Evolutionary conservation across 2,113 vertebrate species (phyloP), one percentile per base, ranked within the genome.

Genomic region (Xenopus laevis): DNA sequence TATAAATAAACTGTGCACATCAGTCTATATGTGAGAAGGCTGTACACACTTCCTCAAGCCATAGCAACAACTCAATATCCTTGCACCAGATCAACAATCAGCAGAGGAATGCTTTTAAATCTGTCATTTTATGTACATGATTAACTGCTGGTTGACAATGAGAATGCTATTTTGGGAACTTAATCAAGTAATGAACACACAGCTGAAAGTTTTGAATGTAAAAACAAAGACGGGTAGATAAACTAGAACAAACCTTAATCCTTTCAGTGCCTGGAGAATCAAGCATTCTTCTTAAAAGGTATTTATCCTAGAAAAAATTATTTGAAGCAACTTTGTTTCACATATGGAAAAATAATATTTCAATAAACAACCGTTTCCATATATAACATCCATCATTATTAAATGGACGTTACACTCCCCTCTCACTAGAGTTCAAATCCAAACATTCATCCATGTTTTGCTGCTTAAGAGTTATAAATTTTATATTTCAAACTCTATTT

Each of bases 11-110:
- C 33, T 40, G 33, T 40, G 33, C 33, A 40, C 15, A 8, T 55
- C 15, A 55, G 53, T 55, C 47, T n/a, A 13, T n/a, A 13, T 23
- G 44, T 23, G 59, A 21, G 13, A 45, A 57, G 67, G 66, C 59
- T 30, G 74, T 18, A 45, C 50, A 47, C 52, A 62, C 67, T 76
- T 76, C 67, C 74, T 76, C 66, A 23, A 76, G 66, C 47, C 46
- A 46, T 70, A 69, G 66, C 74, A 76, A 76, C 74, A 44, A 45
- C 46, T 13, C 12, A 55, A 64, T 69, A 76, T 64, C 47, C 12
- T 76, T 18, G 50, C 59, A 76, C 66, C 46, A 40, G 57, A 30
- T 68, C 65, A 68, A 76, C 66, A 76, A 46, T 52, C 59, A 69
- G 65, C 27, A 20, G 18, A 63, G 60, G 59, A 69, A 70, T 68